Evolutionary conservation across 2,113 vertebrate species (phyloP).

Genomic region (Ciconia stormi): DNA sequence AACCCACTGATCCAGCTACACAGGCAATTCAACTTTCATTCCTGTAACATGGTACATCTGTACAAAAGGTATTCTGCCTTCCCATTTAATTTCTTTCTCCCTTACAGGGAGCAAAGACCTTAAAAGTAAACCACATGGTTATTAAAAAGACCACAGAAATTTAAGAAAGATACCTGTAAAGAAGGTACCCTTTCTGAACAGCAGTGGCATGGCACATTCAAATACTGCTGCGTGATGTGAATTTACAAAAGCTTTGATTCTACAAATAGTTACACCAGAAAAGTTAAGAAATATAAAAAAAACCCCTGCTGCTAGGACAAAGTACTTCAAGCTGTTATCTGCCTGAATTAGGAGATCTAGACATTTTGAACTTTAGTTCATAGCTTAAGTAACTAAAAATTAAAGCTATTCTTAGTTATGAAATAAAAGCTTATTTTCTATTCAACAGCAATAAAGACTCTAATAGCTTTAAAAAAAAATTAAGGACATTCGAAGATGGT

Average conservation of each 20-base stretch:
- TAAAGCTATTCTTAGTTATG: background rate
- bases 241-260: background rate
- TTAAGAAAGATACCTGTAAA: background rate
- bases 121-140: background rate
- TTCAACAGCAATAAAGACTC: background rate
- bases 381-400: background rate
- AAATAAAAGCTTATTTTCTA: background rate
- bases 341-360: background rate
- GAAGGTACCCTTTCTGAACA: background rate
- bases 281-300: background rate
- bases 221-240: rapidly evolving
- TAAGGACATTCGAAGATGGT: background rate
- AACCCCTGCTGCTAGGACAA: background rate
- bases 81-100: background rate
- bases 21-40: background rate
- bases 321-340: background rate
- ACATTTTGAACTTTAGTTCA: background rate
- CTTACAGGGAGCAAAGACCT: background rate
- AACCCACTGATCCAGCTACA: background rate
- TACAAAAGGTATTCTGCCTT: background rate
- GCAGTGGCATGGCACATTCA: background rate
- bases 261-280: background rate
- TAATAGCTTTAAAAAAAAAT: background rate
- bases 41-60: background rate
- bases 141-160: background rate